Evolutionary conservation across 2,113 vertebrate species (phyloP).

Genomic region (Noctilio leporinus): DNA sequence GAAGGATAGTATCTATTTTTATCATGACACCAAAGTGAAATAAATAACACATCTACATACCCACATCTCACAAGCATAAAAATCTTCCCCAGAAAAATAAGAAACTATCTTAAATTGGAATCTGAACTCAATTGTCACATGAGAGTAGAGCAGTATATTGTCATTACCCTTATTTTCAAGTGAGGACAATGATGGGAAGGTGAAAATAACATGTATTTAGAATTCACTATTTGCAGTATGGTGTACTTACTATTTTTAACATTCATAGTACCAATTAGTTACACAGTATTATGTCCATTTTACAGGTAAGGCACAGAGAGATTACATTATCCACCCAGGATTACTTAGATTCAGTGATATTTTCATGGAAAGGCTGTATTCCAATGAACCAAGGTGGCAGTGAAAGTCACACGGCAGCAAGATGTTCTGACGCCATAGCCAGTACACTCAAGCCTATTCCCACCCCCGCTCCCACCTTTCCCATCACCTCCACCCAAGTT

Average conservation of each 20-base stretch:
- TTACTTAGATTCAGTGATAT: neutral
- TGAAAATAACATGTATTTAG: neutral
- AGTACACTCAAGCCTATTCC: neutral
- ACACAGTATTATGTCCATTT: neutral
- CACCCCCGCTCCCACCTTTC: neutral
- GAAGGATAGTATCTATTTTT: conserved; percentile 48
- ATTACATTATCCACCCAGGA: neutral
- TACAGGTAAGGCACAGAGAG: neutral
- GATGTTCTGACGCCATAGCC: neutral
- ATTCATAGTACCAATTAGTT: neutral
- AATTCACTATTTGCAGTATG: neutral
- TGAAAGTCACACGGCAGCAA: neutral
- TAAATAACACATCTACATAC: neutral
- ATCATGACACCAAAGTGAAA: neutral
- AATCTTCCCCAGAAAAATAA: neutral
- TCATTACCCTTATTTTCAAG: neutral
- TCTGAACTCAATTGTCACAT: neutral
- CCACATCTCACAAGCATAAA: neutral
- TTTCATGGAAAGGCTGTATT: neutral
- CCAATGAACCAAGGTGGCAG: neutral
- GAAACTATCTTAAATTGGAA: neutral
- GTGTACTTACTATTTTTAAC: neutral
- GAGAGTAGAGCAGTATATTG: neutral
- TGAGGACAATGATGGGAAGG: neutral
- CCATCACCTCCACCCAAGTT: neutral